Evolutionary conservation across 2,888 invertebrate species (phyloP), one percentile per base, ranked within the genome.

Genomic region (Mesorhabditis spiculigera): DNA sequence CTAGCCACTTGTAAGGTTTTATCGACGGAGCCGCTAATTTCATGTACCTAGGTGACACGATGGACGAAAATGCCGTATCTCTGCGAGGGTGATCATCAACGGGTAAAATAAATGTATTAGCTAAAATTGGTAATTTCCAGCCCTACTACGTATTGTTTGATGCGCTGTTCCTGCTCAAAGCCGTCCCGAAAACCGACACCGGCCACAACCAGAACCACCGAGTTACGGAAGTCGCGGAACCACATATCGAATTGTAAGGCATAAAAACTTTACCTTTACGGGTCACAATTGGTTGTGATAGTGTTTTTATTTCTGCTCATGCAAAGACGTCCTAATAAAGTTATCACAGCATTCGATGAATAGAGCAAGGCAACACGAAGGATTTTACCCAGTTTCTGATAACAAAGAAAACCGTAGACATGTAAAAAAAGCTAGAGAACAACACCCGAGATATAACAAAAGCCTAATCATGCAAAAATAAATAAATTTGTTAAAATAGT

Each of bases 51-150:
- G 70, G 90, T 96, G 62, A 89, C 91, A 65, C 89, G 91, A 5
- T 97, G 95, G 93, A 91, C 93, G 10, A 90, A 93, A 82, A 91
- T 95, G 63, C 97, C 97, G 0, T 97, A 97, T 87, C 89, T 98
- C 61, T 97, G 96, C 87, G 96, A 98, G 88, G 97, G 97, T 0
- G 96, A 97, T 66, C 69, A 80, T 65, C 71, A 74, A 62, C 68
- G 76, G 71, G 82, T 81, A 44, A 68, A 69, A 68, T 16, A 13
- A 28, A 5, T 45, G 10, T 71, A 45, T 28, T 66, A 50, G n/a
- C 67, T 28, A 5, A 43, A 58, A 61, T 43, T 8, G 6, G 63
- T 43, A 41, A 41, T 4, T 75, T 79, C 71, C 75, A 83, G 83
- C 72, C 80, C 8, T 84, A 73, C 68, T 84, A 84, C 72, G 75